These are phyloP conservation scores for Monopis laevigella DNA, from an alignment of 2,888 invertebrate genomes.

Conservation along the genomic window DNA sequence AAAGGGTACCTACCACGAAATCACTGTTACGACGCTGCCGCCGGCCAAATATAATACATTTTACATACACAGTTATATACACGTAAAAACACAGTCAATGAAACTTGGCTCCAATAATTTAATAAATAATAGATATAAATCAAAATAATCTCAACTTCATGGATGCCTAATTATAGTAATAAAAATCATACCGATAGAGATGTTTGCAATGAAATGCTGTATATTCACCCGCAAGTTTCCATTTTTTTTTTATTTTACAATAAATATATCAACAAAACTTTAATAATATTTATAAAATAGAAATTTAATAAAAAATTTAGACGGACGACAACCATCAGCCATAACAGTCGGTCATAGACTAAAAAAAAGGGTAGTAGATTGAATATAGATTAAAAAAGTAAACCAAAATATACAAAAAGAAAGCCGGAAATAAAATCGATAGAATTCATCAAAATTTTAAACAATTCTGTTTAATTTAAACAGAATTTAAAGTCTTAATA, in stretches of 20 bases:
- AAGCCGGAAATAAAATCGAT: no score
- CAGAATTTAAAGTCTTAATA: no score
- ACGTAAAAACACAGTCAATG: no score
- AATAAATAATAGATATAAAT: conserved; percentile 15
- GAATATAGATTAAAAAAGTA: no score
- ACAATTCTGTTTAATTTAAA: no score
- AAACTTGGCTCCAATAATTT: no score
- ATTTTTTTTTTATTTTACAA: conserved; percentile 27
- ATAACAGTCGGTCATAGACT: conserved; percentile 9
- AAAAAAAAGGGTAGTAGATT: no score
- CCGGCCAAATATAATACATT: conserved; percentile 1
- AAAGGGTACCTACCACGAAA: conserved; percentile 45
- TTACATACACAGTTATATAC: no score
- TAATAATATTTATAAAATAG: neutral
- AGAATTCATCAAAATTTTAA: no score
- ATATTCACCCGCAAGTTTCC: conserved; percentile 44
- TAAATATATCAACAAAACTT: neutral
- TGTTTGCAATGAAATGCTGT: conserved; percentile 32
- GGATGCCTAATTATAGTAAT: conserved; percentile 7
- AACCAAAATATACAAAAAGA: no score
- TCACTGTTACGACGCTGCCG: neutral
- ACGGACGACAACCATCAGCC: conserved; percentile 1
- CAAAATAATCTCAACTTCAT: conserved; percentile 6
- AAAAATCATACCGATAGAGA: conserved; percentile 36
- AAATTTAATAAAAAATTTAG: neutral